These are phyloP conservation scores for Gymnoscopelus braueri DNA, from an alignment of 2,797 vertebrate genomes.

Conservation along the genomic window DNA sequence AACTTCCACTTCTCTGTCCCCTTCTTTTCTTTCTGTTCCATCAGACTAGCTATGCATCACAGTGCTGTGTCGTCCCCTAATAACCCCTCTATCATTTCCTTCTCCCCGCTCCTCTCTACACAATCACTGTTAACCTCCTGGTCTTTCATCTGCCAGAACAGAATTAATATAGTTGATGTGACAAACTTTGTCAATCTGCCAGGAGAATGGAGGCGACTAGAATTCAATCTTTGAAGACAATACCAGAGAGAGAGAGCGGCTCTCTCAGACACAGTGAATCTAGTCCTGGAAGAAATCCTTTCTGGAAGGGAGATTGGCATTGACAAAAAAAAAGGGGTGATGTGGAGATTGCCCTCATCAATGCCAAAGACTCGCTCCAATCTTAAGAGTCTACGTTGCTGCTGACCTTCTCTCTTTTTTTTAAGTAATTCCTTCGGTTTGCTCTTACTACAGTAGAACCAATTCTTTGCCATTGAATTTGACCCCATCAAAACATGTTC, in stretches of 20 bases:
- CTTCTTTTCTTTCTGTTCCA: constrained; percentile 29
- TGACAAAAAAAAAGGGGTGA: constrained; percentile 60
- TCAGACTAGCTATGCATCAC: constrained; percentile 74
- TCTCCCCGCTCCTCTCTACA: constrained; percentile 60
- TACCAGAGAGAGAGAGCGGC: constrained; percentile 65
- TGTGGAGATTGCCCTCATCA: constrained; percentile 77
- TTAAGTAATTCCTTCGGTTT: constrained; percentile 26
- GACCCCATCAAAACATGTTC: neutral
- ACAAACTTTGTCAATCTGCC: constrained; percentile 84
- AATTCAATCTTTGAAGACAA: constrained; percentile 83
- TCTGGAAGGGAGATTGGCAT: constrained; percentile 73
- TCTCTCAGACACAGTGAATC: constrained; percentile 65
- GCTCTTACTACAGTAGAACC: constrained; percentile 22
- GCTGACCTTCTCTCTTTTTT: constrained; percentile 11
- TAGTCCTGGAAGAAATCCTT: constrained; percentile 72
- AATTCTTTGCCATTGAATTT: constrained; percentile 3
- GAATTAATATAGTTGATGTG: constrained; percentile 82
- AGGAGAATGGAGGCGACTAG: constrained; percentile 79
- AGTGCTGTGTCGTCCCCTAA: constrained; percentile 65
- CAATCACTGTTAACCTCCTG: constrained; percentile 81
- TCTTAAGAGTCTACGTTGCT: constrained; percentile 34
- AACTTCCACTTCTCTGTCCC: no score
- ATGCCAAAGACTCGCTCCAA: constrained; percentile 57
- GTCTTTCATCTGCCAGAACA: constrained; percentile 76
- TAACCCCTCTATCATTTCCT: constrained; percentile 36